Evolutionary conservation across 2,113 vertebrate genomes (phyloP), one percentile per base, ranked within the genome.

Genomic region (Gopherus flavomarginatus): DNA sequence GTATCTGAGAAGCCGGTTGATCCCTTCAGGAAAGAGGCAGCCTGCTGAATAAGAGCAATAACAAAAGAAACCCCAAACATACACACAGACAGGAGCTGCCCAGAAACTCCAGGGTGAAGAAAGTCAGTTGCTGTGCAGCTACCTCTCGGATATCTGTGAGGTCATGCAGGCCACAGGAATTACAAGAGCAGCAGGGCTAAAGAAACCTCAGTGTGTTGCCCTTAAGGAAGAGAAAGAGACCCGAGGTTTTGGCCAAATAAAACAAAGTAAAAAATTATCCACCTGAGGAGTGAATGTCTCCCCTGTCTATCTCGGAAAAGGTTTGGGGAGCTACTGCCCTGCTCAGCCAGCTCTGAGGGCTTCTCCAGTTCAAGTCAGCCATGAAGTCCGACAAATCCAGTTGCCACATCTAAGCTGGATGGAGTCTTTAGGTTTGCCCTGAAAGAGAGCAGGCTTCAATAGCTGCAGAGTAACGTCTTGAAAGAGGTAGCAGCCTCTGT

Each of bases 1-100:
- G 38, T 24, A 24, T 38, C 90, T 95, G 87, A 88, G 87, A 95
- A 85, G 72, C 81, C 57, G 69, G 69, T 16, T 94, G 27, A 27
- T 2, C 24, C 27, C 27, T 49, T 88, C 56, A 81, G 69, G 54
- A 88, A 84, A 75, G 44, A 84, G 24, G 38, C 8, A 75, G 49
- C 77, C 87, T 27, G 59, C 1, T 26, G 77, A 12, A 6, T 5
- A 38, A 85, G 29, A 88, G 88, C 75, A 90, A 83, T 91, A 82
- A 69, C 77, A 78, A 86, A 83, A 89, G 19, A 21, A 81, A 79
- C 86, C 69, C 4, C 89, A 83, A 88, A 50, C 0, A 0, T 5
- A 7, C 27, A 16, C 4, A 6, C 38, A 92, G 44, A 17, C 72
- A 88, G 75, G 50, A 93, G 59, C 14, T 77, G 47, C 21, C 10